Evolutionary conservation across 2,888 invertebrate genomes (phyloP).

Genomic region (Anarsia innoxiella): DNA sequence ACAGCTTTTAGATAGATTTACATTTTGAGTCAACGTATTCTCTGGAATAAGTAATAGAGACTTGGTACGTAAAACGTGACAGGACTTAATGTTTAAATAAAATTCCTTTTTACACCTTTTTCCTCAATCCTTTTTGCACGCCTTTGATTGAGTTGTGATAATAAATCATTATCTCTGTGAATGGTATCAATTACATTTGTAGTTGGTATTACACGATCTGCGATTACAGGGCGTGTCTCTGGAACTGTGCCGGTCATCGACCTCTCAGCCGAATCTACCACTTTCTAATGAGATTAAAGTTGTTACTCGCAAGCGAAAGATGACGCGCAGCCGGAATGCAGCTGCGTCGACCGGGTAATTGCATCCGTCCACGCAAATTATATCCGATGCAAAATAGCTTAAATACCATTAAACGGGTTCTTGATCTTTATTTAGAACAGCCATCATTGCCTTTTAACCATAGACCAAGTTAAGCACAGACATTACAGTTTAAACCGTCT

Average conservation of each 20-base stretch:
- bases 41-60: background rate
- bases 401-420: slow-evolving; percentile 20
- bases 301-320: slow-evolving; percentile 40
- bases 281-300: slow-evolving; percentile 67
- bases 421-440: slow-evolving; percentile 8
- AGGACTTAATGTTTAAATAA: no score
- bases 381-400: slow-evolving; percentile 33
- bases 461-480: background rate
- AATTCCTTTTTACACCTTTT: no score
- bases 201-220: slow-evolving; percentile 34
- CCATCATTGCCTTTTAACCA: slow-evolving; percentile 5
- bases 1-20: background rate
- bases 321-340: slow-evolving; percentile 39
- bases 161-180: slow-evolving; percentile 17
- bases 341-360: slow-evolving; percentile 32
- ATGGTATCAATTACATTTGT: slow-evolving; percentile 29
- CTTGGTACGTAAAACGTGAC: no score
- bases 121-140: no score
- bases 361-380: slow-evolving; percentile 36
- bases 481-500: slow-evolving; percentile 4
- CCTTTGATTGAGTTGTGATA: slow-evolving; percentile 4
- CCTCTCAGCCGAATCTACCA: slow-evolving; percentile 53
- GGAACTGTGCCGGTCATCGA: slow-evolving; percentile 54
- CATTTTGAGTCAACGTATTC: background rate
- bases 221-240: slow-evolving; percentile 50